phyloP scores from a whole-genome alignment of 2,797 vertebrate genomes.

The Zonotrichia albicollis region DNA sequence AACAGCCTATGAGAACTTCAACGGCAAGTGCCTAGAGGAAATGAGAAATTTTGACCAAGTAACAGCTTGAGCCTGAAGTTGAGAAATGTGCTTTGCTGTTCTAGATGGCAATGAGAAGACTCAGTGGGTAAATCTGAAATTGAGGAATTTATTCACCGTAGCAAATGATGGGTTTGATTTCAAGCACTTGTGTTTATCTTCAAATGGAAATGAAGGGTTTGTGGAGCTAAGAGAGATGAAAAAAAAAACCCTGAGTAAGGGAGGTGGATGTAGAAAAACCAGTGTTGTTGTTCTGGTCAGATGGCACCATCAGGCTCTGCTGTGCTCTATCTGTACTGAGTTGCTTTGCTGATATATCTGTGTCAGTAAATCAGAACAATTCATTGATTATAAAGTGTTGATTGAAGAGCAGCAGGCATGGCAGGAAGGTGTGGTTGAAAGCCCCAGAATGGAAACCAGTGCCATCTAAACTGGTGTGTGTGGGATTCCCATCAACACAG shows the following conservation, averaged over 20 bases:
- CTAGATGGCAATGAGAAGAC: background rate
- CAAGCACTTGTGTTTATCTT: background rate
- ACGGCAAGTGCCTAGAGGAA: background rate
- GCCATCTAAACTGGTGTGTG: background rate
- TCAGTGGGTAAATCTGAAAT: background rate
- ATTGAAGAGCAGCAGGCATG: background rate
- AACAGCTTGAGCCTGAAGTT: background rate
- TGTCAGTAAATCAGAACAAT: background rate
- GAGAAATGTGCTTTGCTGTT: background rate
- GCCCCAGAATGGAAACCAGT: background rate
- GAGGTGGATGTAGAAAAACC: background rate
- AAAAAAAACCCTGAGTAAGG: background rate
- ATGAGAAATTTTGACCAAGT: background rate
- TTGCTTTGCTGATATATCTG: conserved; percentile 12
- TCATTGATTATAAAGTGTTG: conserved; percentile 22
- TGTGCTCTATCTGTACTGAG: background rate
- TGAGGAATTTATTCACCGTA: background rate
- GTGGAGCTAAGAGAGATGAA: background rate
- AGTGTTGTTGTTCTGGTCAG: background rate
- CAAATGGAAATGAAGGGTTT: background rate
- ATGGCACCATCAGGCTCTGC: background rate
- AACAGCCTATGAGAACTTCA: background rate
- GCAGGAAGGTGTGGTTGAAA: background rate
- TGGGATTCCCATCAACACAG: background rate
- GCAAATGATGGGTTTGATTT: background rate